Percentiles rank a stretch among this genome's conserved stretches.
Evolutionary conservation across 1,140 invertebrate genomes (phyloP).

Genomic region (Helicorthomorpha holstii): DNA sequence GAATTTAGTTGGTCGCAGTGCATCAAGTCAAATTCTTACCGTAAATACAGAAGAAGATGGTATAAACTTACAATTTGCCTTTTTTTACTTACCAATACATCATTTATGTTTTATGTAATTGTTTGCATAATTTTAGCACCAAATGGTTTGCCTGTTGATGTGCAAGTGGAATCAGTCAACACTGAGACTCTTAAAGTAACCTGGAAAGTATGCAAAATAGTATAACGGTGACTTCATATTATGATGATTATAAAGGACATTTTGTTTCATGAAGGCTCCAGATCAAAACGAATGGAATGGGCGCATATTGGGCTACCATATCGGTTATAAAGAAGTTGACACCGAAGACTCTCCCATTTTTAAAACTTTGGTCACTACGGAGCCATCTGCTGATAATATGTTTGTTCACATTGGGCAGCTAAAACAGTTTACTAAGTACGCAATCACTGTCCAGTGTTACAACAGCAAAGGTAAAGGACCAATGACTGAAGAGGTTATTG

Average conservation of each 20-base stretch:
- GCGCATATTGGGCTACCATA: slow-evolving; percentile 75
- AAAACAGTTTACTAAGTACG: slow-evolving; percentile 29
- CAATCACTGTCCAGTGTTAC: slow-evolving; percentile 28
- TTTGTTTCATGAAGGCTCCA: slow-evolving; percentile 55
- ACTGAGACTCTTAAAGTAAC: background rate
- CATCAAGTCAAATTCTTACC: slow-evolving; percentile 77
- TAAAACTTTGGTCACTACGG: slow-evolving; percentile 56
- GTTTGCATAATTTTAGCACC: background rate
- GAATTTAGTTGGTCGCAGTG: slow-evolving; percentile 80
- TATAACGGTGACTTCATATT: background rate
- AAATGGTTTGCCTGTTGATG: background rate
- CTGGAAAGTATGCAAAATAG: background rate
- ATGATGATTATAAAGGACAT: background rate
- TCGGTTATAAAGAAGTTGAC: slow-evolving; percentile 70
- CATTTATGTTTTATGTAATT: background rate
- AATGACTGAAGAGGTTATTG: slow-evolving; percentile 46
- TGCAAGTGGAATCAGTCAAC: background rate
- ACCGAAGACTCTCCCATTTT: slow-evolving; percentile 79
- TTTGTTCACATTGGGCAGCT: too few relatives aligned
- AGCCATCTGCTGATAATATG: slow-evolving; percentile 41
- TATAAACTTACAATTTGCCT: slow-evolving; percentile 13
- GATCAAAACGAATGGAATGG: slow-evolving; percentile 79
- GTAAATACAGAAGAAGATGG: slow-evolving; percentile 88
- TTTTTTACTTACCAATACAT: background rate
- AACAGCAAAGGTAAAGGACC: slow-evolving; percentile 50